phyloP scores from a whole-genome alignment of 2,888 invertebrate species.

The Drosophila lutescens region DNA sequence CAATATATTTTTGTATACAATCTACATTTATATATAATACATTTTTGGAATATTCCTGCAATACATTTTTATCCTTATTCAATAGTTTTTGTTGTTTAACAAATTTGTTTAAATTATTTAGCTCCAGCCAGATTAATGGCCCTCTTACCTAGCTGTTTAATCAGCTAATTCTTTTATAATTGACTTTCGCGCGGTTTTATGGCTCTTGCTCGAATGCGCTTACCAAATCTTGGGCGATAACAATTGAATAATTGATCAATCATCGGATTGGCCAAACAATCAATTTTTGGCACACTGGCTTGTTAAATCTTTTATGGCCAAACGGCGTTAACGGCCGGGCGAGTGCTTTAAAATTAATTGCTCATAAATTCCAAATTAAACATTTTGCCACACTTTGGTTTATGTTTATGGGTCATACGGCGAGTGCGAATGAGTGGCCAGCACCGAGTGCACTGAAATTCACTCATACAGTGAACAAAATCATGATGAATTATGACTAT shows the following conservation, averaged over 20 bases:
- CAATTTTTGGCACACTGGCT: constrained; percentile 54
- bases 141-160: not conserved
- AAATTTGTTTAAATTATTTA: not conserved
- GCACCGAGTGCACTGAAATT: constrained; percentile 21
- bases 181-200: constrained; percentile 19
- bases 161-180: constrained; percentile 23
- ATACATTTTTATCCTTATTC: not conserved
- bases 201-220: constrained; percentile 20
- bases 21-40: not conserved
- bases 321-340: constrained; percentile 28
- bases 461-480: constrained; percentile 6
- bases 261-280: constrained; percentile 51
- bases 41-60: not conserved
- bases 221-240: constrained; percentile 36
- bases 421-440: constrained; percentile 34
- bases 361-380: constrained; percentile 80
- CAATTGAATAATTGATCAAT: constrained; percentile 64
- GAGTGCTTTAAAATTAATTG: constrained; percentile 79
- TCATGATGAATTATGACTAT: too few relatives aligned
- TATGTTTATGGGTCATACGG: constrained; percentile 64
- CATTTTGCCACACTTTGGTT: constrained; percentile 72
- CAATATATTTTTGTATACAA: not conserved
- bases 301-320: constrained; percentile 50
- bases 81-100: not conserved
- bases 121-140: constrained; percentile 5